These are phyloP conservation scores for Notarius lentiginosus DNA, from an alignment of 2,113 vertebrate genomes.

Conservation along the genomic window DNA sequence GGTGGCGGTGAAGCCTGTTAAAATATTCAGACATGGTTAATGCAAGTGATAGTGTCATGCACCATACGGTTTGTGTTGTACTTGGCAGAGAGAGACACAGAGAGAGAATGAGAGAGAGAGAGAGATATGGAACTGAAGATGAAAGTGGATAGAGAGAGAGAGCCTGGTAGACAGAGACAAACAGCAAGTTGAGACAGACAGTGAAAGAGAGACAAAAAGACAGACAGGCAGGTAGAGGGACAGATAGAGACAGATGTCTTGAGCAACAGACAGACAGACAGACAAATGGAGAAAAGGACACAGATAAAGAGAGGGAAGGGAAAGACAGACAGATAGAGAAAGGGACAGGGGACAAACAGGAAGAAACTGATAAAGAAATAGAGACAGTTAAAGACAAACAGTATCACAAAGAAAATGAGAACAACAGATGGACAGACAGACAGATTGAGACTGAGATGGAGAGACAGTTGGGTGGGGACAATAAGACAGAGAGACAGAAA, in stretches of 20 bases:
- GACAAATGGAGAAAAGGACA: neutral
- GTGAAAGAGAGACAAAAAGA: neutral
- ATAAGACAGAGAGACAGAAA: neutral
- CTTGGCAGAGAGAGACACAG: slow-evolving; percentile 77
- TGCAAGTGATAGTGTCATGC: slow-evolving; percentile 72
- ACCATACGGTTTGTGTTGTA: slow-evolving; percentile 74
- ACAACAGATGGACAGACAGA: neutral
- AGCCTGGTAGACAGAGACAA: neutral
- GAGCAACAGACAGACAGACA: too few species aligned
- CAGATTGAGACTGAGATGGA: too few species aligned
- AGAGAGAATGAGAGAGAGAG: slow-evolving; percentile 48
- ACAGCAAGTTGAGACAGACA: neutral
- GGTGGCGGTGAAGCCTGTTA: slow-evolving; percentile 69
- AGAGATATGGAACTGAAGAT: neutral
- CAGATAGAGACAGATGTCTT: neutral
- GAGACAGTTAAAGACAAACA: neutral
- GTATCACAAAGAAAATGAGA: neutral
- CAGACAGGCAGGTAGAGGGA: neutral
- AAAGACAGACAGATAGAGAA: neutral
- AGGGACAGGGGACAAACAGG: neutral
- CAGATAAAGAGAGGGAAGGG: neutral
- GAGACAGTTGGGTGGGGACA: neutral
- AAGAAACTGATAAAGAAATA: neutral
- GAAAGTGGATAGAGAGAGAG: neutral
- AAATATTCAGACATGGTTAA: slow-evolving; percentile 74